Evolutionary conservation across 2,888 invertebrate genomes (phyloP), one percentile per base, ranked within the genome.

Genomic region (Coelinius sp.): DNA sequence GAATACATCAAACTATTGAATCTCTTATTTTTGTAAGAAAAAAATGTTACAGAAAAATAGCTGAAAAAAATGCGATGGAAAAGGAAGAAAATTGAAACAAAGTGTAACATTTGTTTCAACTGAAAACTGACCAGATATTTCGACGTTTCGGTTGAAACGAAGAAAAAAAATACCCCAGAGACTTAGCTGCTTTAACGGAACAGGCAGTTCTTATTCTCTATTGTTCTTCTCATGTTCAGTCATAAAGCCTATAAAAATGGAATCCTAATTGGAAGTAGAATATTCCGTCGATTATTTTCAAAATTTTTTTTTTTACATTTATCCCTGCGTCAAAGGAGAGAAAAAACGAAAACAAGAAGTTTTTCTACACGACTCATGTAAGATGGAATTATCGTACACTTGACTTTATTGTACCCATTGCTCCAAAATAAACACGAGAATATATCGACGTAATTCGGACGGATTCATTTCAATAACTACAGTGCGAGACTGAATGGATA

Each of bases 1-100:
- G 71, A 80, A 82, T 77, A 78, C 75, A 78, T 80, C 81, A 76
- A 77, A 74, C 71, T 76, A 82, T 76, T 79, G 81, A 83, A 83
- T 83, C 80, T 83, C 81, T 82, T 83, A 83, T 83, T 83, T 83
- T 83, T 83, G 73, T 81, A 83, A 80, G 79, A 82, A 83, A 83
- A 83, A 64, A 49, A 68, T 76, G 73, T 69, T 75, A 74, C 70
- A 73, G 73, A 76, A 77, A 75, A 73, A 53, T 65, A 63, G 73
- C 63, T 69, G 70, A 70, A 69, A 65, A 52, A 52, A 56, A 67
- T 68, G 71, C 70, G 65, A 73, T 69, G 62, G 71, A 67, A 73
- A 59, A 71, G 56, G 69, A 76, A 68, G 71, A 73, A 77, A 73
- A 71, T 77, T 76, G 69, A 64, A 49, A 52, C 63, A 77, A 75